Evolutionary conservation across 2,113 vertebrate species (phyloP).

Genomic region (Cairina moschata): DNA sequence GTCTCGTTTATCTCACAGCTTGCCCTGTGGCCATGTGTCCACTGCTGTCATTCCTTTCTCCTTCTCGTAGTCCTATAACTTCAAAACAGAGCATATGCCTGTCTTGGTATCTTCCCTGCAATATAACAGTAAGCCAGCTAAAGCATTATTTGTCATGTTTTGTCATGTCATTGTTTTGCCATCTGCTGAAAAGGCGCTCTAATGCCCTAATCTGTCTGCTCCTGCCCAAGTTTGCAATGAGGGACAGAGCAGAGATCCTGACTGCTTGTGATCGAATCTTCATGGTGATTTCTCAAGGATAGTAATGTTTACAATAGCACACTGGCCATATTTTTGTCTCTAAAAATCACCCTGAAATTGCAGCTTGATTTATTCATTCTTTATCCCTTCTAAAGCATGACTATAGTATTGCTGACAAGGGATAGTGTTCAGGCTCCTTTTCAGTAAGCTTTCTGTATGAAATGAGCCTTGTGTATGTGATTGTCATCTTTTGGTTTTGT

Average conservation of each 20-base stretch:
- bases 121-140: not conserved
- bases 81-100: not conserved
- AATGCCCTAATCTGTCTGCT: not conserved
- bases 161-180: not conserved
- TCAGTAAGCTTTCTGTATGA: not conserved
- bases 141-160: not conserved
- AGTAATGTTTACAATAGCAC: not conserved
- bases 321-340: not conserved
- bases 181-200: not conserved
- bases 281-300: not conserved
- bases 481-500: not conserved
- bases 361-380: slow-evolving; percentile 7
- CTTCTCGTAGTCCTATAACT: not conserved
- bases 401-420: not conserved
- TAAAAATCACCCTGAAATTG: not conserved
- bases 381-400: not conserved
- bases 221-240: not conserved
- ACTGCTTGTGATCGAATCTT: not conserved
- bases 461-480: not conserved
- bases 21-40: not conserved
- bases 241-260: not conserved
- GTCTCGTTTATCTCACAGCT: not conserved
- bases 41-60: not conserved
- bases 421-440: not conserved
- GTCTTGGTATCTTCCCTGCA: not conserved